These are phyloP conservation scores for Ptychoptera albimana DNA, from an alignment of 2,888 invertebrate genomes.

Conservation along the genomic window DNA sequence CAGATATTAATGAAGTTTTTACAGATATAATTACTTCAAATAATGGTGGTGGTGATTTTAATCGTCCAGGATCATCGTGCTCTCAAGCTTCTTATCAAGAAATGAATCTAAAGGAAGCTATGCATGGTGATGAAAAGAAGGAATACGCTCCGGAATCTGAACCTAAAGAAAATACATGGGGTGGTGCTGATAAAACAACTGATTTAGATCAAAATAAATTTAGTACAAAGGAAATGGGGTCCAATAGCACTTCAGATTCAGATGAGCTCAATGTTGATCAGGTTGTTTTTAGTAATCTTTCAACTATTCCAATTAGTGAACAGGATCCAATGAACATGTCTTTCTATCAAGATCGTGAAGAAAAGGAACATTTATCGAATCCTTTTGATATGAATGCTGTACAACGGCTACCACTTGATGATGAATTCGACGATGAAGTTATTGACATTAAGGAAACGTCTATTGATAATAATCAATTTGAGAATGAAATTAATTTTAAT, in stretches of 20 bases:
- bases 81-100: constrained; percentile 12
- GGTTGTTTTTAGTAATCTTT: not conserved
- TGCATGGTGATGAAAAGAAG: constrained; percentile 17
- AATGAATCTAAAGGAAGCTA: constrained; percentile 17
- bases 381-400: constrained; percentile 20
- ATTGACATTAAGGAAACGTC: not conserved
- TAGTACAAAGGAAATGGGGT: not conserved
- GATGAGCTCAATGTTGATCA: not conserved
- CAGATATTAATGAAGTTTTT: constrained; percentile 18
- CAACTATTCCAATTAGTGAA: constrained; percentile 5
- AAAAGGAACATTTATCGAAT: constrained; percentile 14
- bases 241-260: not conserved
- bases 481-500: constrained; percentile 2
- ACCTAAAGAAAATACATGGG: constrained; percentile 12
- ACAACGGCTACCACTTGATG: constrained; percentile 19
- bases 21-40: constrained; percentile 14
- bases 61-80: constrained; percentile 7
- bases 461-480: not conserved
- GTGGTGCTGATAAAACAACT: constrained; percentile 3
- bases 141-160: constrained; percentile 12
- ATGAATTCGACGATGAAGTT: constrained; percentile 1
- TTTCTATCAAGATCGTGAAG: constrained; percentile 9
- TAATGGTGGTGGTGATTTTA: constrained; percentile 2
- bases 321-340: constrained; percentile 10
- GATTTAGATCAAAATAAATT: not conserved